Evolutionary conservation across 2,888 invertebrate species (phyloP).

Genomic region (Acleris laterana): DNA sequence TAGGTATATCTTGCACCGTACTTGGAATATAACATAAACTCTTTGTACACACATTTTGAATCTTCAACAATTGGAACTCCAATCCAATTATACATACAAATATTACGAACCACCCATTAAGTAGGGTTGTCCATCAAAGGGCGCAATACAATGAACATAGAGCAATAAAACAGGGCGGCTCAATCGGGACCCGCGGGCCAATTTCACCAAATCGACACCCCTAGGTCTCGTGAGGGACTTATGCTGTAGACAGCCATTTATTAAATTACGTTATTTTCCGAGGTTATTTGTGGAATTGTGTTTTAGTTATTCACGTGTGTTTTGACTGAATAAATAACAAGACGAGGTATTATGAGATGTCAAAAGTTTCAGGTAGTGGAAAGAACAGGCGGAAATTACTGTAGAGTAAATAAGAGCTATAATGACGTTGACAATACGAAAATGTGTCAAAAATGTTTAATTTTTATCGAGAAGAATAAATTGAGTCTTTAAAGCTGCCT

Average conservation of each 20-base stretch:
- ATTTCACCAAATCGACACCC: constrained; percentile 50
- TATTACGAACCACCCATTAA: constrained; percentile 20
- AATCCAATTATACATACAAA: background rate
- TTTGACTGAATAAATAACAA: background rate
- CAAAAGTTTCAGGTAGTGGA: too few species aligned
- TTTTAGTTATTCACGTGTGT: constrained; percentile 23
- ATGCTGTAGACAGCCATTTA: constrained; percentile 39
- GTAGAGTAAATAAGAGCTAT: too few species aligned
- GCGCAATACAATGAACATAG: constrained; percentile 44
- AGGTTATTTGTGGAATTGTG: constrained; percentile 35
- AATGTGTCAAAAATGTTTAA: too few species aligned
- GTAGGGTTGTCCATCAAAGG: constrained; percentile 46
- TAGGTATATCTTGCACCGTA: too few species aligned
- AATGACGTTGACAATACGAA: too few species aligned
- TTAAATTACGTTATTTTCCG: constrained; percentile 21
- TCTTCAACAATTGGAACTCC: too few species aligned
- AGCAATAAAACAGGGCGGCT: constrained; percentile 47
- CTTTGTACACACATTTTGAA: too few species aligned
- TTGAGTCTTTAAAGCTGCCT: too few species aligned
- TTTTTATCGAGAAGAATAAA: too few species aligned
- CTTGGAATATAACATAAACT: too few species aligned
- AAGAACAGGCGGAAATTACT: too few species aligned
- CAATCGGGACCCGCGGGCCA: constrained; percentile 43
- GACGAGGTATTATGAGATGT: too few species aligned
- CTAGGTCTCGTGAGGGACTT: constrained; percentile 39